Evolutionary conservation across 2,888 invertebrate genomes (phyloP).

Genomic region (Megalurothrips usitatus): DNA sequence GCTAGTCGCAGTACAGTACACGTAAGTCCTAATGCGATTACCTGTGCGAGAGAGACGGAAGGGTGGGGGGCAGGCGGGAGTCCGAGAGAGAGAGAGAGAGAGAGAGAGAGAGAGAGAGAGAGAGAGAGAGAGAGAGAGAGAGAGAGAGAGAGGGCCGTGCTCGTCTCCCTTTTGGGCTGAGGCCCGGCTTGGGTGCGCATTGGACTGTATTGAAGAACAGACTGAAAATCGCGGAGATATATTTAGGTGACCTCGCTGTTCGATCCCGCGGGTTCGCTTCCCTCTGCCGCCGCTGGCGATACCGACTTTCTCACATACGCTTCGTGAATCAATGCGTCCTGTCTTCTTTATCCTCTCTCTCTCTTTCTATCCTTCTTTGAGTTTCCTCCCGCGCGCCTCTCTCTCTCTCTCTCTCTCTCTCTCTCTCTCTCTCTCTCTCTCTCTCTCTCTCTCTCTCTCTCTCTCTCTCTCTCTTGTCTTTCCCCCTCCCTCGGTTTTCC

Average conservation of each 20-base stretch:
- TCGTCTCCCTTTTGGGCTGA: too few relatives aligned
- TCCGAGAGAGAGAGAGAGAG: too few relatives aligned
- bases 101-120: not conserved
- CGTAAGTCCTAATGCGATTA: not conserved
- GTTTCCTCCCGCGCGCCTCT: not conserved
- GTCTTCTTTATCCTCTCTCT: not conserved
- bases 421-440: constrained; percentile 14
- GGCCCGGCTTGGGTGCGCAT: too few relatives aligned
- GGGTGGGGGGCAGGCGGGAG: not conserved
- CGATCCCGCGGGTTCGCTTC: too few relatives aligned
- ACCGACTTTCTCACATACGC: too few relatives aligned
- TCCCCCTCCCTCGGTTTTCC: too few relatives aligned
- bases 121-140: too few relatives aligned
- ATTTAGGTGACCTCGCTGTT: too few relatives aligned
- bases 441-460: constrained; percentile 13
- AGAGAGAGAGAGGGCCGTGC: too few relatives aligned
- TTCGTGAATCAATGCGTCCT: not conserved
- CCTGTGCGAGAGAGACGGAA: not conserved
- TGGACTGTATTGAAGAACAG: too few relatives aligned
- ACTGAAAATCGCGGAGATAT: too few relatives aligned
- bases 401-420: constrained; percentile 1
- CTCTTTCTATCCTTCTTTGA: not conserved
- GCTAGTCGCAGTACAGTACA: not conserved
- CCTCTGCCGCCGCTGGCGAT: too few relatives aligned
- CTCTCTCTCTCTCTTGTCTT: not conserved